Base-by-base conservation (phyloP, 2,888 invertebrate genomes). In the Agapostemon virescens region DNA sequence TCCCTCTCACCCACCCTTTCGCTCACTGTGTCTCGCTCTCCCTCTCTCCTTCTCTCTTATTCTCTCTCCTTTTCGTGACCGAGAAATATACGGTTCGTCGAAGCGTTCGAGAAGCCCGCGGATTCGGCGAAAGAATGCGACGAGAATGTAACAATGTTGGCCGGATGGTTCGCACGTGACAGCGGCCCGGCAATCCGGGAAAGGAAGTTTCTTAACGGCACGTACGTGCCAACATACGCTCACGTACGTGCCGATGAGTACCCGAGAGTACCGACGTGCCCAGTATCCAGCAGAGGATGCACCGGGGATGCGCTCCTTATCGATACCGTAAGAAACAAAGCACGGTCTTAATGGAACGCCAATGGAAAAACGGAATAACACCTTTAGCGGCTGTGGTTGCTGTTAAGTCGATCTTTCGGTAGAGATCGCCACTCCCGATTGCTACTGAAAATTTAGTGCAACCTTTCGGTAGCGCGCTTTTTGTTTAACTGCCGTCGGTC, bases 111-210 rank as follows among this genome's bases (percentile, higher is more conserved):
- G 81, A 73, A 81, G 81, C 75, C 49, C 77, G 82, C 72, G 86
- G 79, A 83, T 87, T 87, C 87, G 81, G 81, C 78, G 83, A 76
- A 84, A 79, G 84, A 84, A 86, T 84, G 84, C 77, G 80, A 80
- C 83, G 81, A 81, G 85, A 88, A 87, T 85, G 88, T 45, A 88
- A 87, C 87, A 85, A 79, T 87, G 87, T 87, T 71, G 80, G 74
- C 85, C 79, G 88, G 86, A 86, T 88, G 85, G 87, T 79, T 87
- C 76, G 88, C 81, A 85, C 88, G 88, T 87, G 88, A 87, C 88
- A 84, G 84, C 77, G 70, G 82, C 70, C 81, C 77, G 52, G 72
- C 82, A 66, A 87, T 84, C 85, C 88, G 71, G 85, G 81, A 84
- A 87, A 87, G 87, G 86, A 86, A 86, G 86, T 86, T 79, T 78